Evolutionary conservation across 2,113 vertebrate species (phyloP).

Genomic region (Oryzias javanicus): DNA sequence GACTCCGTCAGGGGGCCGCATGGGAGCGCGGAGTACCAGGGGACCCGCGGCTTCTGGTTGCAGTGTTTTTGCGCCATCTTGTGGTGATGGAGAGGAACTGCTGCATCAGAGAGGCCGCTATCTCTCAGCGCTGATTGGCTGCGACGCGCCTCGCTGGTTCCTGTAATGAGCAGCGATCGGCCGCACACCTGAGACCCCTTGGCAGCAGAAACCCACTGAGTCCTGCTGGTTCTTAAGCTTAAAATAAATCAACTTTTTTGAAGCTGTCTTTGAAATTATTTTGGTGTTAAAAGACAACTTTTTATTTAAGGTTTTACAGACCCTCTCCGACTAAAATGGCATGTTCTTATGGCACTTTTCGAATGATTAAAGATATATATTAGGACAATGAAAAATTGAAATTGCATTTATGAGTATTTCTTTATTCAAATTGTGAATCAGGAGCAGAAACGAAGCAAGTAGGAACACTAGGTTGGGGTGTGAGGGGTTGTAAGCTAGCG

Average conservation of each 20-base stretch:
- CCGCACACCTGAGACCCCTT: slow-evolving; percentile 59
- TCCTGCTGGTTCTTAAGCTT: slow-evolving; percentile 4
- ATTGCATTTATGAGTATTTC: too few species aligned
- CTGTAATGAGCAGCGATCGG: slow-evolving; percentile 49
- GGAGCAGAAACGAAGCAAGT: too few species aligned
- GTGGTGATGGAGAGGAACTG: slow-evolving; percentile 8
- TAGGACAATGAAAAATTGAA: too few species aligned
- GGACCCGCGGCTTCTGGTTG: slow-evolving; percentile 6
- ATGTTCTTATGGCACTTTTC: too few species aligned
- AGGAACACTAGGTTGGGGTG: too few species aligned
- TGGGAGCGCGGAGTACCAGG: slow-evolving; percentile 33
- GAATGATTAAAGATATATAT: too few species aligned
- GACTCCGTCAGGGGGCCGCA: slow-evolving; percentile 48
- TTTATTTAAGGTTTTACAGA: too few species aligned
- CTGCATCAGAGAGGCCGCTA: not conserved
- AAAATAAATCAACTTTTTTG: not conserved
- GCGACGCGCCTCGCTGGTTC: slow-evolving; percentile 46
- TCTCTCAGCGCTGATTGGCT: slow-evolving; percentile 51
- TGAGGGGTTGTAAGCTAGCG: too few species aligned
- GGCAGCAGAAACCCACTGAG: slow-evolving; percentile 28
- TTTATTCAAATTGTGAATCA: too few species aligned
- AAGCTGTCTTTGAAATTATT: not conserved
- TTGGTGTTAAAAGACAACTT: not conserved
- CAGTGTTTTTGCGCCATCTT: slow-evolving; percentile 54
- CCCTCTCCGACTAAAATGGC: too few species aligned